Evolutionary conservation across 2,888 invertebrate species (phyloP), one percentile per base, ranked within the genome.

Genomic region (Drosophila leonis): DNA sequence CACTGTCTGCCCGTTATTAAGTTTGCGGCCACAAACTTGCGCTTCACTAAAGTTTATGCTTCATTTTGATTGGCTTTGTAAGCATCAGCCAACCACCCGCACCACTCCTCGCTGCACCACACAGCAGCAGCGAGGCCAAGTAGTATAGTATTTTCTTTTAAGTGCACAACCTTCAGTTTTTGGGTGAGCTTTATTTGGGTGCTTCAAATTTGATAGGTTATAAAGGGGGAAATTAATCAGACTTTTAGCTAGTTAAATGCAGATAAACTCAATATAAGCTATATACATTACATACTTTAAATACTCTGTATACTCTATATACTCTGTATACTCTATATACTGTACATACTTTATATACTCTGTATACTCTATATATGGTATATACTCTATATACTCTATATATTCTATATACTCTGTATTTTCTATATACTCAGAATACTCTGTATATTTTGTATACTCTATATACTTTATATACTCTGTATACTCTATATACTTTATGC

Each of bases 21-120:
- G 83, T 85, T 88, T 81, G 73, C 70, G 70, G 56, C 81, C 83
- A 76, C 82, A 82, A 79, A 79, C 75, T 83, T 78, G 74, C 60
- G 74, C 77, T 68, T 74, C 75, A 81, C 75, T 75, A 81, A 78
- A 81, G 74, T 82, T 81, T 65, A 54, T 60, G 54, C 66, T 71
- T 66, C 62, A 70, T 65, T 83, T 78, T 80, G 75, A 82, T 82
- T 80, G 73, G 69, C 67, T 73, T 82, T 71, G 59, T 51, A 49
- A 60, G 49, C 27, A 35, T 10, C 31, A 15, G 37, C 41, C 12
- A n/a, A 9, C 29, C 35, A 41, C 24, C 54, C 42, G 39, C 12
- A 37, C 31, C 57, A 8, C 44, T 8, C 20, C 44, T 8, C 20
- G 9, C 15, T 44, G 33, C 39, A 27, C 35, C 24, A 24, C 48